Conservation (phyloP, 2,113 vertebrate species). For the Naja naja region DNA sequence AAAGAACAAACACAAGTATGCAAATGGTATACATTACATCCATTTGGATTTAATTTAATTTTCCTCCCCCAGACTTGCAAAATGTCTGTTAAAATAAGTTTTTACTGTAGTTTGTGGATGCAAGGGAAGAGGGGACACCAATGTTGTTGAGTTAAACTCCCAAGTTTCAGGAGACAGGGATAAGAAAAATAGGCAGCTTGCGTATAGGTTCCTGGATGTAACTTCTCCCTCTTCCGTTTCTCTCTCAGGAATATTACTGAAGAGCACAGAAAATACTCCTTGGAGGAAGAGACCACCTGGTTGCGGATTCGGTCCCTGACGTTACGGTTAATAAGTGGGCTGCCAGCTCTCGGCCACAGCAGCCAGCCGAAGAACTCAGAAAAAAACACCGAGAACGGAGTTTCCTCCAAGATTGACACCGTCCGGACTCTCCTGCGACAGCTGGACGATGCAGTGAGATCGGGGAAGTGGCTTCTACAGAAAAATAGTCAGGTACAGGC, state of each 20-base stretch:
- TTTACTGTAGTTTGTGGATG: not conserved
- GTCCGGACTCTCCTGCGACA: conserved; percentile 80
- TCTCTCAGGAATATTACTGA: conserved; percentile 80
- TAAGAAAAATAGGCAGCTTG: not conserved
- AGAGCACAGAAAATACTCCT: conserved; percentile 81
- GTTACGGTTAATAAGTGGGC: conserved; percentile 81
- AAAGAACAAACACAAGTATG: not conserved
- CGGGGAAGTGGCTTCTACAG: conserved; percentile 78
- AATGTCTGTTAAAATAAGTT: not conserved
- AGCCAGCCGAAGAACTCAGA: conserved; percentile 83
- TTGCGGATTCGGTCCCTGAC: conserved; percentile 88
- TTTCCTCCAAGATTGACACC: conserved; percentile 77
- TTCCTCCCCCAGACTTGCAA: not conserved
- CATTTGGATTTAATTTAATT: not conserved
- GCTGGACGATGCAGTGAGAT: conserved; percentile 80
- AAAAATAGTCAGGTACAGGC: conserved; percentile 76
- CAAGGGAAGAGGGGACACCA: not conserved
- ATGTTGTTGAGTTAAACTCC: not conserved
- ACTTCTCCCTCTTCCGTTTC: conserved; percentile 40
- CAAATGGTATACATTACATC: not conserved
- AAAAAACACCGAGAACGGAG: conserved; percentile 84
- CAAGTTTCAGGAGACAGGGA: not conserved
- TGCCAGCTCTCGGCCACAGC: conserved; percentile 76
- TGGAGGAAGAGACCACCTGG: conserved; percentile 92
- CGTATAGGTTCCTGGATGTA: not conserved